Conservation (phyloP, 2,888 invertebrate species). For the Tetranychus truncatus region DNA sequence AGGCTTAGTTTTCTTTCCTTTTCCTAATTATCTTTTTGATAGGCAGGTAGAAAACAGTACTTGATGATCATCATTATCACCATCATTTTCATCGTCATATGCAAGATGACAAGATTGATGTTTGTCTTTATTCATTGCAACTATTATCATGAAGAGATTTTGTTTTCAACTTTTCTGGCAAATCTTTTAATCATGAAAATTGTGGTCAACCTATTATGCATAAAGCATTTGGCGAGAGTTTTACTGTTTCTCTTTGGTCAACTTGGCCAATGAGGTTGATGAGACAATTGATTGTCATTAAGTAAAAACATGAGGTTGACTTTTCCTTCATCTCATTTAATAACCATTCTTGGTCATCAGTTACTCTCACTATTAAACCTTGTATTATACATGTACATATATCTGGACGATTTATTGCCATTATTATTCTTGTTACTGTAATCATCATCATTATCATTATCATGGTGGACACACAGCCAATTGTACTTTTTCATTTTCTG, state of each 20-base stretch:
- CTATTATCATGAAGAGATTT: no score
- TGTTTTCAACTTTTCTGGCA: no score
- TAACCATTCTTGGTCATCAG: neutral
- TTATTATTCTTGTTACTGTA: neutral
- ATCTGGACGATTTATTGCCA: no score
- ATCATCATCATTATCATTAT: neutral
- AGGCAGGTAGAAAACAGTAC: neutral
- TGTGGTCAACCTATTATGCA: no score
- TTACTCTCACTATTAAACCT: neutral
- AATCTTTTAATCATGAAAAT: no score
- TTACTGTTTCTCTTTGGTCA: no score
- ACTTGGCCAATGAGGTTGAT: neutral
- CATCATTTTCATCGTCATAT: neutral
- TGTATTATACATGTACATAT: no score
- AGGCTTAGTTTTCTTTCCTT: neutral
- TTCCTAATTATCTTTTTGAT: neutral
- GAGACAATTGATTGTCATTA: neutral
- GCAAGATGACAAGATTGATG: no score
- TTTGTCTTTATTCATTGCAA: no score
- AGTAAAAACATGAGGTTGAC: neutral
- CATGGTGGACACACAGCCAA: neutral
- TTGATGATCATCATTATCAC: neutral
- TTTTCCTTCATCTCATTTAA: neutral
- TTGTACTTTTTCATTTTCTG: neutral
- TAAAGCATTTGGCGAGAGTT: no score